A percentile compares a stretch with the other conserved stretches of the same genome.
Conservation (phyloP, 2,113 vertebrate species). For the Eudyptes chrysolophus region DNA sequence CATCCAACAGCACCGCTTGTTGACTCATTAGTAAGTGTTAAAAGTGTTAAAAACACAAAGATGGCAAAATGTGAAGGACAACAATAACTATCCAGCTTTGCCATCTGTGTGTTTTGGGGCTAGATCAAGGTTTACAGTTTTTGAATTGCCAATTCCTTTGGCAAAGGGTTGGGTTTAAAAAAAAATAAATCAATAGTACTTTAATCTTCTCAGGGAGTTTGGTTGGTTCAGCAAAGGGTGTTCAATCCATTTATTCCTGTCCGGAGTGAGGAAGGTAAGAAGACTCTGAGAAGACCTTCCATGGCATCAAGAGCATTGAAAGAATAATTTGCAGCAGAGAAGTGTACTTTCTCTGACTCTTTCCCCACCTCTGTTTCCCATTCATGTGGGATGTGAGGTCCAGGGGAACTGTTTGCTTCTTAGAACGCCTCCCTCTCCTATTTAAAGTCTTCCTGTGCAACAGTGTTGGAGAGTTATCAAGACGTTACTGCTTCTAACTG, state of each 20-base stretch:
- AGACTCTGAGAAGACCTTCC: neutral
- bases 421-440: neutral
- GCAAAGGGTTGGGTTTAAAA: neutral
- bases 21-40: neutral
- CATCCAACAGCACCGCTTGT: neutral
- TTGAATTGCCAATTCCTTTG: slow-evolving; percentile 14
- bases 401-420: neutral
- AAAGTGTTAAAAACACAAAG: neutral
- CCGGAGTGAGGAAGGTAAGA: neutral
- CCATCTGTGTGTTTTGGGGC: neutral
- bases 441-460: neutral
- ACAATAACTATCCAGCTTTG: neutral
- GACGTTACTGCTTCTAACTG: neutral
- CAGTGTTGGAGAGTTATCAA: neutral
- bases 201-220: neutral
- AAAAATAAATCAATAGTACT: neutral
- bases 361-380: neutral
- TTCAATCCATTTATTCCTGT: neutral
- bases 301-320: neutral
- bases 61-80: slow-evolving; percentile 16
- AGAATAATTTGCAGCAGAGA: neutral
- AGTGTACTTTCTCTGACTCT: neutral
- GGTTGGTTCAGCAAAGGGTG: neutral
- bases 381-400: neutral
- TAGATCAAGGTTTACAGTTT: slow-evolving; percentile 11